These are phyloP conservation scores for Maniola jurtina DNA, from an alignment of 1,140 invertebrate genomes.

Conservation along the genomic window DNA sequence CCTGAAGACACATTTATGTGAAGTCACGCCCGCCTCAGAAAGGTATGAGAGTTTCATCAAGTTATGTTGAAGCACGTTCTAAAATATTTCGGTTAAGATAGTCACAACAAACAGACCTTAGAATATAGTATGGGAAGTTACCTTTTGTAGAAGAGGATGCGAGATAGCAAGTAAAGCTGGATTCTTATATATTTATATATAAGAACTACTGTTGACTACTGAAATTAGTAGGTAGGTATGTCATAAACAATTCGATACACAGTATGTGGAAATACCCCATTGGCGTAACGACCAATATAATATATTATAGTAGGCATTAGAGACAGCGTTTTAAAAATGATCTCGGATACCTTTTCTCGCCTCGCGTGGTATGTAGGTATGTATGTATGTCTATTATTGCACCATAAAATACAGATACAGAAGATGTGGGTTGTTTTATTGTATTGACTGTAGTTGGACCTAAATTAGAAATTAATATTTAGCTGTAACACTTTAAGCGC, in stretches of 20 bases:
- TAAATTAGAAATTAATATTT: background rate
- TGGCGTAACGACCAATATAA: no score
- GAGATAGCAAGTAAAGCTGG: no score
- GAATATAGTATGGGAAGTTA: background rate
- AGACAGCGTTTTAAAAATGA: no score
- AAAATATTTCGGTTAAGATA: conserved; percentile 28
- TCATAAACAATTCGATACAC: background rate
- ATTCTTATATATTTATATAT: no score
- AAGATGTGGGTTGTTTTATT: background rate
- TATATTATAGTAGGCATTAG: no score
- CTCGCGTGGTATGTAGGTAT: no score
- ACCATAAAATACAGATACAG: no score
- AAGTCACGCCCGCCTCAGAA: conserved; percentile 32
- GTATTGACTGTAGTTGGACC: background rate
- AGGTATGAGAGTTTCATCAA: conserved; percentile 30
- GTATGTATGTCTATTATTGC: no score
- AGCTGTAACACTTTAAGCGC: background rate
- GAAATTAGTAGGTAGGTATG: no score
- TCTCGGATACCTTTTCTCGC: no score
- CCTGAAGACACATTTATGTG: conserved; percentile 49
- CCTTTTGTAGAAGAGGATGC: background rate
- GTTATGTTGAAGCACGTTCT: conserved; percentile 42
- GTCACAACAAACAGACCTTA: background rate
- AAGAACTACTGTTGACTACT: no score
- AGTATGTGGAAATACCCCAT: background rate